These are phyloP conservation scores for Chlorops oryzae DNA, from an alignment of 1,140 invertebrate genomes.

Conservation along the genomic window DNA sequence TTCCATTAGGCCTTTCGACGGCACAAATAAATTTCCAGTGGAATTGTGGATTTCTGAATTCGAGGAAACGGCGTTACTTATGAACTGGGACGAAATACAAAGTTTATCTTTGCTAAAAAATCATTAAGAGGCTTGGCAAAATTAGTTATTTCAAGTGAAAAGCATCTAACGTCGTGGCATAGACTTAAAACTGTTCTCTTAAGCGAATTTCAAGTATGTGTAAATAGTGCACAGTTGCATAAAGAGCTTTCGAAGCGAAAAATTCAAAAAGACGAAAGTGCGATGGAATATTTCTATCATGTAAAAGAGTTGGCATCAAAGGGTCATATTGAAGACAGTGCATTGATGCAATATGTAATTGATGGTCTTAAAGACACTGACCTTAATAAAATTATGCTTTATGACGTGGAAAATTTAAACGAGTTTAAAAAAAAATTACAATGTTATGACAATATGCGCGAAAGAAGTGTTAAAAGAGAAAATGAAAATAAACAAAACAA, in stretches of 20 bases:
- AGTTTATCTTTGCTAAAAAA: slow-evolving; percentile 6
- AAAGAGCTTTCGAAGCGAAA: slow-evolving; percentile 4
- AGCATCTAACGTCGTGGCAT: background rate
- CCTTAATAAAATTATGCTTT: slow-evolving; percentile 9
- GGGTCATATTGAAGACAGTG: slow-evolving; percentile 1
- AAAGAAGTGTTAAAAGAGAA: background rate
- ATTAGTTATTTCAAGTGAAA: slow-evolving; percentile 3
- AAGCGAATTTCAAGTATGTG: background rate
- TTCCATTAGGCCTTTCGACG: background rate
- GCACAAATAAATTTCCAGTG: slow-evolving; percentile 6
- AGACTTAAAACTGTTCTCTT: background rate
- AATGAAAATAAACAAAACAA: background rate
- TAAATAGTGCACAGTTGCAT: slow-evolving; percentile 13
- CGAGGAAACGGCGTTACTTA: slow-evolving; percentile 8
- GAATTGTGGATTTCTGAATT: slow-evolving; percentile 11
- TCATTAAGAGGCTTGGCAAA: slow-evolving; percentile 5
- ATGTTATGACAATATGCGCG: slow-evolving; percentile 5
- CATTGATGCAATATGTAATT: slow-evolving; percentile 5
- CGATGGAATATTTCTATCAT: slow-evolving; percentile 12
- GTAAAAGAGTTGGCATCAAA: slow-evolving; percentile 6
- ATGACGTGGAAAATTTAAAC: slow-evolving; percentile 8
- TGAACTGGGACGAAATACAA: slow-evolving; percentile 3
- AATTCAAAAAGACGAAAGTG: slow-evolving; percentile 7
- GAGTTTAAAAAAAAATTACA: slow-evolving; percentile 10
- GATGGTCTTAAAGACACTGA: slow-evolving; percentile 1